Evolutionary conservation across 2,113 vertebrate species (phyloP).

Genomic region (Menura novaehollandiae): DNA sequence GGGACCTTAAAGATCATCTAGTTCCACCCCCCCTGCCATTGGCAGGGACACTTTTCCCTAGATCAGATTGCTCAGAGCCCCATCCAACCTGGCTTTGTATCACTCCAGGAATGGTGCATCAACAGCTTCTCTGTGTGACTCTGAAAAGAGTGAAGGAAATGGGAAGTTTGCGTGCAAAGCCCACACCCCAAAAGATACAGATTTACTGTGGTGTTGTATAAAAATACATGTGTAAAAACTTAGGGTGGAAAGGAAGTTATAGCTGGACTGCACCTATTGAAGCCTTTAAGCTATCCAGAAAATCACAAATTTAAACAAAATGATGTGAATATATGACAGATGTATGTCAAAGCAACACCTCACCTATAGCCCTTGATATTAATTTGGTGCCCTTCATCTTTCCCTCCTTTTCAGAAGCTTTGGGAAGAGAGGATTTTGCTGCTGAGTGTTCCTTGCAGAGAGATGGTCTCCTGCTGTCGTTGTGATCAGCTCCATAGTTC

Average conservation of each 20-base stretch:
- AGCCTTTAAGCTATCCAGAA: background rate
- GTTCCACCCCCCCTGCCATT: background rate
- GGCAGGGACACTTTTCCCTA: background rate
- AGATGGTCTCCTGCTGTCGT: background rate
- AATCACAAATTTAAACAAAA: background rate
- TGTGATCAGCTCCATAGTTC: background rate
- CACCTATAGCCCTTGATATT: too few relatives aligned
- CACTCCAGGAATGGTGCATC: background rate
- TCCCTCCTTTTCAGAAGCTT: background rate
- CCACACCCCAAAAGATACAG: background rate
- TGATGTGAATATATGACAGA: background rate
- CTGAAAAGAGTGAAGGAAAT: background rate
- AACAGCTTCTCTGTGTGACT: background rate
- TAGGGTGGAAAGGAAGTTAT: background rate
- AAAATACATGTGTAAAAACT: background rate
- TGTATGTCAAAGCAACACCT: background rate
- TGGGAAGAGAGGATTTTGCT: background rate
- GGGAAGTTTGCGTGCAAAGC: background rate
- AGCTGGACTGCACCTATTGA: background rate
- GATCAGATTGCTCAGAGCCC: background rate
- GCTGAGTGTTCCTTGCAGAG: background rate
- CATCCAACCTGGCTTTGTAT: background rate
- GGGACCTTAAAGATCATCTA: background rate
- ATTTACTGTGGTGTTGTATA: background rate
- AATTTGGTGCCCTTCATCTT: background rate